Conservation (phyloP, 35 echinoderm and acorn worm genomes). For the Heliocidaris tuberculata region DNA sequence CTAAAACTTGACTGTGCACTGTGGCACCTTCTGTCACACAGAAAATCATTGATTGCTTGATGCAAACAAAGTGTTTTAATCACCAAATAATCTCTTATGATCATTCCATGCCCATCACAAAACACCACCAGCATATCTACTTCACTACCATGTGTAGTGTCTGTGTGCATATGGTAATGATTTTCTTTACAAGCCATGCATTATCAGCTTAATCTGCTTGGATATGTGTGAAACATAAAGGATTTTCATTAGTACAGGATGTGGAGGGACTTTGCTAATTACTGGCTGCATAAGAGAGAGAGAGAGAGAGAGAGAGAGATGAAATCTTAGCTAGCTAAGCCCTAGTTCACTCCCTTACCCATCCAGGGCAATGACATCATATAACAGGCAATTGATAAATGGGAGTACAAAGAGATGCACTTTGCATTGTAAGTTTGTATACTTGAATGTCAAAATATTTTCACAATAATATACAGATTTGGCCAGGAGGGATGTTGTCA, state of each 20-base stretch:
- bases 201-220: background rate
- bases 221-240: slow-evolving; percentile 1
- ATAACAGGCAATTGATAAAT: background rate
- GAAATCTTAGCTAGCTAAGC: background rate
- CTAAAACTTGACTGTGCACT: too few species aligned
- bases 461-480: too few species aligned
- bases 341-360: background rate
- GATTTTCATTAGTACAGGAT: background rate
- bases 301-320: too few species aligned
- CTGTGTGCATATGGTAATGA: background rate
- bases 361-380: background rate
- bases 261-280: background rate
- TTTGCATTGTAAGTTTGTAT: too few species aligned
- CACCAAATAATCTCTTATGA: background rate
- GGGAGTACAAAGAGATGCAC: too few species aligned
- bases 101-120: background rate
- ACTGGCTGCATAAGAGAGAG: background rate
- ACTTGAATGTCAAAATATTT: too few species aligned
- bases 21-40: background rate
- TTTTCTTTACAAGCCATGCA: background rate
- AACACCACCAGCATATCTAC: background rate
- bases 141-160: background rate
- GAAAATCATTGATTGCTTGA: background rate
- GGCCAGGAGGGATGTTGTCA: too few species aligned
- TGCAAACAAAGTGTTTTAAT: background rate